phyloP scores from a whole-genome alignment of 2,113 vertebrate genomes.

The Sigmodon hispidus region DNA sequence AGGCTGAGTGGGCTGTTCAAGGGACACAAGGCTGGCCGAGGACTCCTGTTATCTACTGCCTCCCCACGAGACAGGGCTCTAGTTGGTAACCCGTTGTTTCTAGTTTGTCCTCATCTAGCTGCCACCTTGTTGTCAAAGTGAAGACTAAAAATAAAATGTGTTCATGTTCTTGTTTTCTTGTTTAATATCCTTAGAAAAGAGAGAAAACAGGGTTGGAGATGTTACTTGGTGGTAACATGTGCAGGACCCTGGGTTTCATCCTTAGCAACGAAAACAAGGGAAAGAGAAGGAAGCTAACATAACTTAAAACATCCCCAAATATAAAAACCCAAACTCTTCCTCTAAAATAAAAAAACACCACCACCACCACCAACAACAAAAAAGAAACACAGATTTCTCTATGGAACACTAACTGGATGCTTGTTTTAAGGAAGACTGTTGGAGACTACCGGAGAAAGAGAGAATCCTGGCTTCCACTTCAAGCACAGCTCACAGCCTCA shows the following conservation, averaged over 20 bases:
- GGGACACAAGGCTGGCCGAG: not conserved
- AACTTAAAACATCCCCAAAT: not conserved
- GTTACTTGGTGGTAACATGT: not conserved
- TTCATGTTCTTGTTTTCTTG: not conserved
- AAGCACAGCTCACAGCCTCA: not conserved
- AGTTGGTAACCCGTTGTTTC: not conserved
- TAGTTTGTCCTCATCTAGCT: not conserved
- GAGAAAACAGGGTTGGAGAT: not conserved
- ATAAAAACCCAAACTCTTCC: not conserved
- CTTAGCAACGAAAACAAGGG: not conserved
- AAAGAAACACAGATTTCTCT: not conserved
- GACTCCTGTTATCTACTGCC: not conserved
- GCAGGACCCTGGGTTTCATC: not conserved
- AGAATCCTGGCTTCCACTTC: not conserved
- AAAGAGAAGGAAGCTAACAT: not conserved
- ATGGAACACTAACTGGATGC: not conserved
- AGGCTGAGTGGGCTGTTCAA: not conserved
- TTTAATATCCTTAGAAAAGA: slow-evolving; percentile 15
- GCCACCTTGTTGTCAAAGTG: not conserved
- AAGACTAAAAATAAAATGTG: slow-evolving; percentile 34
- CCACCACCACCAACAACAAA: not conserved
- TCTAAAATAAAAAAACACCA: not conserved
- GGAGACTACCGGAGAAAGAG: not conserved
- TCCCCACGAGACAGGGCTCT: not conserved
- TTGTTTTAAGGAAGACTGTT: not conserved